These are phyloP conservation scores for Petrophora chlorosata DNA, from an alignment of 2,888 invertebrate species.

Conservation along the genomic window DNA sequence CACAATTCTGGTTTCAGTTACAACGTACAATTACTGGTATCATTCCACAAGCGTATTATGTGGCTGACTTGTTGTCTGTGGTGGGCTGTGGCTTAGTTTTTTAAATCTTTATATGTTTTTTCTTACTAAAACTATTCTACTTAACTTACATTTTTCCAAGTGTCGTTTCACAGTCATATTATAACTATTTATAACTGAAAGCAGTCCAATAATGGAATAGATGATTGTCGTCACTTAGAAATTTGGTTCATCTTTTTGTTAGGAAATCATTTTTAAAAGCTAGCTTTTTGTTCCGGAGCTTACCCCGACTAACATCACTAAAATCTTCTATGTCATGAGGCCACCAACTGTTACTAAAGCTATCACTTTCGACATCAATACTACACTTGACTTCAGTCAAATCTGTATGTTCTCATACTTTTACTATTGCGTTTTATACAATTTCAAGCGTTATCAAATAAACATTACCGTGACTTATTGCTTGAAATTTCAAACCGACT, in stretches of 20 bases:
- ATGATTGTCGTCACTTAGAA: no score
- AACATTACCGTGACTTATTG: constrained; percentile 24
- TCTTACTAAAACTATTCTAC: no score
- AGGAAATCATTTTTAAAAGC: no score
- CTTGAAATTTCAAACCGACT: constrained; percentile 20
- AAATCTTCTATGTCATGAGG: constrained; percentile 18
- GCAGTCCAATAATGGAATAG: no score
- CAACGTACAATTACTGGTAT: constrained; percentile 19
- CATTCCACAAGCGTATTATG: constrained; percentile 12
- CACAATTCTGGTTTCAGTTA: constrained; percentile 26
- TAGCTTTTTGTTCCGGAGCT: background rate
- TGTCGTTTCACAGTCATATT: no score
- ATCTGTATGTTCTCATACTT: constrained; percentile 13
- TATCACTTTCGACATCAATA: constrained; percentile 25
- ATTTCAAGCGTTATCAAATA: constrained; percentile 24
- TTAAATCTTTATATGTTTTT: background rate
- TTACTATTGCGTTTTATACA: constrained; percentile 13
- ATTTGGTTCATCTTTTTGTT: no score
- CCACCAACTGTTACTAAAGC: constrained; percentile 12
- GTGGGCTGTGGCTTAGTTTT: constrained; percentile 1
- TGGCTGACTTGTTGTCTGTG: constrained; percentile 4
- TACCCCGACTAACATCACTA: background rate
- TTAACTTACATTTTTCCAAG: no score
- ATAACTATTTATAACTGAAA: no score
- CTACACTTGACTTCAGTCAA: constrained; percentile 7